Evolutionary conservation across 2,797 vertebrate genomes (phyloP).

Genomic region (Eupleurogrammus muticus): DNA sequence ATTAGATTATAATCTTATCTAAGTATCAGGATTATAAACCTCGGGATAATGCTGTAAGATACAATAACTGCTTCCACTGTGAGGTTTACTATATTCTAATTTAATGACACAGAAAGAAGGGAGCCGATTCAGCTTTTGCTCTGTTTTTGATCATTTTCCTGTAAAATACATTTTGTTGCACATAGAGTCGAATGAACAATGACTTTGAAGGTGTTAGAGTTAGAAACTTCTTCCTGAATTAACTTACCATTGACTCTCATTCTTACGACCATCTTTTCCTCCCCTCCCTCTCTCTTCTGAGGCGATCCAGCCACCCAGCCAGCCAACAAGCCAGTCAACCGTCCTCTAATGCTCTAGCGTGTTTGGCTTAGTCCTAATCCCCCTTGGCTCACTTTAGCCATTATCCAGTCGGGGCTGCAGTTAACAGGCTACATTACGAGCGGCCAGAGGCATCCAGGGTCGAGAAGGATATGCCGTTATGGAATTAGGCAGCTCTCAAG

Average conservation of each 20-base stretch:
- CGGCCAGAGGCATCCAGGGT: slow-evolving; percentile 68
- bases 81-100: background rate
- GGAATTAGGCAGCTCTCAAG: slow-evolving; percentile 47
- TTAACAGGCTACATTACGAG: slow-evolving; percentile 82
- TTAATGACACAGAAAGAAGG: background rate
- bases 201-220: slow-evolving; percentile 6
- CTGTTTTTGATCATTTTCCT: background rate
- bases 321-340: slow-evolving; percentile 62
- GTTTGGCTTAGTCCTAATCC: slow-evolving; percentile 81
- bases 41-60: too few relatives aligned
- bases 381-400: slow-evolving; percentile 88
- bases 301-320: slow-evolving; percentile 57
- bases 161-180: background rate
- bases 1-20: too few relatives aligned
- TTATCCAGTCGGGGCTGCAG: slow-evolving; percentile 86
- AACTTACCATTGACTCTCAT: slow-evolving; percentile 37
- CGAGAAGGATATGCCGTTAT: slow-evolving; percentile 63
- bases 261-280: slow-evolving; percentile 1
- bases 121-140: background rate
- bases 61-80: background rate
- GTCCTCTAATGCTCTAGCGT: slow-evolving; percentile 71
- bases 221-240: slow-evolving; percentile 11
- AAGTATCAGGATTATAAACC: too few relatives aligned
- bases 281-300: slow-evolving; percentile 35
- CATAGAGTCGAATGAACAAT: background rate